Conservation (phyloP, 2,888 invertebrate genomes). For the Suillia variegata region DNA sequence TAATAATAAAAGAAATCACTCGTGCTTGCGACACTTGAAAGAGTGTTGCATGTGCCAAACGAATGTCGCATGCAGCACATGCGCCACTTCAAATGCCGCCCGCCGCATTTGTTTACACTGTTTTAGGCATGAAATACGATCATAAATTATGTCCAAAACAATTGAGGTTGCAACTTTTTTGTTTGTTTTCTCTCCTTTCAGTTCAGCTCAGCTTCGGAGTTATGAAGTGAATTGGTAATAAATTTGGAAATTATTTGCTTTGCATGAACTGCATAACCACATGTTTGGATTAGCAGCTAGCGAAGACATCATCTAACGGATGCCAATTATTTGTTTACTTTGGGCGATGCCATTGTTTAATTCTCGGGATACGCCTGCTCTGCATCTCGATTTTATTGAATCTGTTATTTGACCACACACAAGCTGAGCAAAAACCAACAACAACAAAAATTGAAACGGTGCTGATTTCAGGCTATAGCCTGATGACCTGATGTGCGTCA, state of each 20-base stretch:
- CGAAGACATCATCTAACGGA: too few relatives aligned
- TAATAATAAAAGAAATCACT: not conserved
- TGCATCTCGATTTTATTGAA: too few relatives aligned
- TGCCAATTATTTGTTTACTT: slow-evolving; percentile 2
- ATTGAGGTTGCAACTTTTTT: not conserved
- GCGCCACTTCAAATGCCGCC: not conserved
- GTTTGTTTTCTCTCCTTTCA: not conserved
- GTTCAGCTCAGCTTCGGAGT: not conserved
- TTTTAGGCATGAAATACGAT: not conserved
- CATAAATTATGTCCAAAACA: not conserved
- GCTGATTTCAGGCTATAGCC: not conserved
- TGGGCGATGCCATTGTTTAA: not conserved
- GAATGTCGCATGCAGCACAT: not conserved
- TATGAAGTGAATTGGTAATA: not conserved
- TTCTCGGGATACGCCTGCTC: too few relatives aligned
- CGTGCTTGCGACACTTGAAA: slow-evolving; percentile 1
- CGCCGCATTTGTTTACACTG: not conserved
- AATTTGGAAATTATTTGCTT: not conserved
- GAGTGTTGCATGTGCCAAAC: not conserved
- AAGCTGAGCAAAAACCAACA: not conserved
- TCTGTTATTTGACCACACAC: not conserved
- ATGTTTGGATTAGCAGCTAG: not conserved
- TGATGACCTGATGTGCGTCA: not conserved
- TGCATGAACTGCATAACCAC: not conserved
- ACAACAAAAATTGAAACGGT: not conserved